phyloP scores from a whole-genome alignment of 2,113 vertebrate genomes.

The Vidua chalybeata region DNA sequence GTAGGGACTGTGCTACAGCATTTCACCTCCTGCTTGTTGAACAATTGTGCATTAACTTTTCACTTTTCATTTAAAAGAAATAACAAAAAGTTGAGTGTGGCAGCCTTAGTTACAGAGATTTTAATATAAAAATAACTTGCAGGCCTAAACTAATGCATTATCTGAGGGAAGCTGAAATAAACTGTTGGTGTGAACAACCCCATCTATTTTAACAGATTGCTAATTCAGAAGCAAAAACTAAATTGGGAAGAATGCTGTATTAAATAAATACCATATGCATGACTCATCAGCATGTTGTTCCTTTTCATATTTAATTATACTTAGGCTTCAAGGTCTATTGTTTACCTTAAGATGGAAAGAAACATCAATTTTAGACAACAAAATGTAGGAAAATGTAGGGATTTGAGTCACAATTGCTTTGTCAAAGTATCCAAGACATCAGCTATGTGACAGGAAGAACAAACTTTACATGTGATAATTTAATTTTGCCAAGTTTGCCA shows the following conservation, averaged over 20 bases:
- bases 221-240: background rate
- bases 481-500: background rate
- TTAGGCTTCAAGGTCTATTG: background rate
- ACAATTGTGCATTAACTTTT: background rate
- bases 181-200: background rate
- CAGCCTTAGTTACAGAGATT: background rate
- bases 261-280: background rate
- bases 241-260: background rate
- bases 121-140: background rate
- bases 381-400: background rate
- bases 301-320: background rate
- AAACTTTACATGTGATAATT: background rate
- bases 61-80: background rate
- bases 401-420: background rate
- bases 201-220: background rate
- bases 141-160: background rate
- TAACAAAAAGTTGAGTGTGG: background rate
- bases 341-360: background rate
- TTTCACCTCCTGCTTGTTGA: conserved; percentile 6
- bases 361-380: background rate
- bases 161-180: background rate
- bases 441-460: background rate
- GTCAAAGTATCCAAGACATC: background rate
- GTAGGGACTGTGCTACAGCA: background rate
- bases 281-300: background rate